Percentiles rank a stretch among this genome's conserved stretches.
These are phyloP conservation scores for Mesopsocus fuscifrons DNA, from an alignment of 2,888 invertebrate genomes.

Conservation along the genomic window DNA sequence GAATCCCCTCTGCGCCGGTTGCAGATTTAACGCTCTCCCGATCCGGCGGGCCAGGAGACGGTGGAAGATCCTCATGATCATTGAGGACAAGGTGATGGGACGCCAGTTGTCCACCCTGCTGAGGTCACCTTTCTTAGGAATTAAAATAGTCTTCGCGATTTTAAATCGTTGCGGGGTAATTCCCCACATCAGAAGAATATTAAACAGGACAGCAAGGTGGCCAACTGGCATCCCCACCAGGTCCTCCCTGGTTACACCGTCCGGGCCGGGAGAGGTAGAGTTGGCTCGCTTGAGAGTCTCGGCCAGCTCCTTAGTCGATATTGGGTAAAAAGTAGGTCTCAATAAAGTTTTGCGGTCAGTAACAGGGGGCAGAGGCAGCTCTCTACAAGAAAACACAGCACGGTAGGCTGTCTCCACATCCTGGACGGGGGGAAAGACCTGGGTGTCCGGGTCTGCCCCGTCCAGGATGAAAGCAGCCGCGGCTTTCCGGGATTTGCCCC, in stretches of 20 bases:
- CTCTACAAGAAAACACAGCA: too few relatives aligned
- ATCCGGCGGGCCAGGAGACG: constrained; percentile 12
- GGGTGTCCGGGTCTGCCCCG: too few relatives aligned
- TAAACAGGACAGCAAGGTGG: background rate
- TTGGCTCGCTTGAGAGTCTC: background rate
- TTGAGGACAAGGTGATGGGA: constrained; percentile 14
- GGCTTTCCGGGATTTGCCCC: background rate
- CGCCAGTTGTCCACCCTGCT: constrained; percentile 7
- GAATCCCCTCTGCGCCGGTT: constrained; percentile 13
- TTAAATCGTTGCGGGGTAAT: background rate
- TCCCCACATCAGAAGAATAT: background rate
- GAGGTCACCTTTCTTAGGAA: constrained; percentile 7
- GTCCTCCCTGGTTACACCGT: background rate
- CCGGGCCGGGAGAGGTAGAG: background rate
- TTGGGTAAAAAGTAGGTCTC: background rate
- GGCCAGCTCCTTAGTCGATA: background rate
- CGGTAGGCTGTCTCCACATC: too few relatives aligned
- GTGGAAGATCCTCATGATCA: constrained; percentile 13
- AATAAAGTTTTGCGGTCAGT: too few relatives aligned
- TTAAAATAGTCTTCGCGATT: constrained; percentile 3
- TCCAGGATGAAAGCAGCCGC: background rate
- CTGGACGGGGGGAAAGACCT: too few relatives aligned
- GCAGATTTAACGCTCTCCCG: background rate
- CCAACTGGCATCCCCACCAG: background rate
- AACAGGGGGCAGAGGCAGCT: too few relatives aligned